Percentiles rank a stretch among this genome's conserved stretches.
phyloP scores from a whole-genome alignment of 2,797 vertebrate species.

The Coendou prehensilis region DNA sequence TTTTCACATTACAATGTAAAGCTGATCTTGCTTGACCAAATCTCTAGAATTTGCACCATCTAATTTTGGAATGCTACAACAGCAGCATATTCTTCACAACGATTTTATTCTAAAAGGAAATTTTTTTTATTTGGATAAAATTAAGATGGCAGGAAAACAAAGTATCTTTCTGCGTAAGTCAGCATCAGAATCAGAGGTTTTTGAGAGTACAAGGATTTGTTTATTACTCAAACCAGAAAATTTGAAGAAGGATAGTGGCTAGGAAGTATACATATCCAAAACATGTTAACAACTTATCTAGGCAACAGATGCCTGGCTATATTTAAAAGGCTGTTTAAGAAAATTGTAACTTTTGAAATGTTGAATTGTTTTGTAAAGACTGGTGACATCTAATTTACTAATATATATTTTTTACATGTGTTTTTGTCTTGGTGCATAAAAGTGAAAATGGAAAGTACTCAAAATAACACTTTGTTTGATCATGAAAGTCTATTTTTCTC shows the following conservation, averaged over 20 bases:
- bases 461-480: neutral
- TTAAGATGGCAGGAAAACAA: neutral
- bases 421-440: slow-evolving; percentile 37
- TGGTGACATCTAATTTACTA: neutral
- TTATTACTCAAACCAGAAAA: slow-evolving; percentile 43
- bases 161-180: neutral
- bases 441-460: slow-evolving; percentile 1
- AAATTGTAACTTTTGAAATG: slow-evolving; percentile 72
- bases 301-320: slow-evolving; percentile 68
- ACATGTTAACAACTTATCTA: slow-evolving; percentile 63
- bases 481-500: neutral
- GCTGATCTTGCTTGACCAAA: neutral
- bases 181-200: neutral
- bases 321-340: slow-evolving; percentile 73
- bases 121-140: neutral
- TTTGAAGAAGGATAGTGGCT: slow-evolving; percentile 22
- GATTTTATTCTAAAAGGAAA: neutral
- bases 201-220: neutral
- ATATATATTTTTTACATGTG: neutral
- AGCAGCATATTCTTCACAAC: neutral
- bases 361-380: slow-evolving; percentile 68
- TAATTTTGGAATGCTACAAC: neutral
- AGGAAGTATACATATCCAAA: slow-evolving; percentile 58
- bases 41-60: neutral
- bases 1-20: slow-evolving; percentile 1